phyloP scores from a whole-genome alignment of 2,797 vertebrate genomes.

The Neosilurus hyrtlii region DNA sequence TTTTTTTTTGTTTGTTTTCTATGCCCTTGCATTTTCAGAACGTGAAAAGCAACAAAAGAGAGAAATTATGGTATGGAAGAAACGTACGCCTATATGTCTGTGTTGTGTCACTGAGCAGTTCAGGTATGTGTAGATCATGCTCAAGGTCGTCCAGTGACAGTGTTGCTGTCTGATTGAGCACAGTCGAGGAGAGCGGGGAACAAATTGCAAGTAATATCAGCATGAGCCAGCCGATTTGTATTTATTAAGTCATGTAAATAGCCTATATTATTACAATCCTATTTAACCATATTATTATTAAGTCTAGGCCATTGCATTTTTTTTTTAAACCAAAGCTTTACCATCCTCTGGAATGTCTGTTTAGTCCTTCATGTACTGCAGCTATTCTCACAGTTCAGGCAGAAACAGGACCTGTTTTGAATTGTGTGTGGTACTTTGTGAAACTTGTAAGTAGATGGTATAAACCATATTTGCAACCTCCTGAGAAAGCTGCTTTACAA shows the following conservation, averaged over 20 bases:
- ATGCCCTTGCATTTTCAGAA: conserved; percentile 10
- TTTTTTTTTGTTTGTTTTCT: conserved; percentile 21
- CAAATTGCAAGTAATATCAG: neutral
- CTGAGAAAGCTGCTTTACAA: conserved; percentile 30
- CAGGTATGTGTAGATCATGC: conserved; percentile 47
- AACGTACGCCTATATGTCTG: conserved; percentile 10
- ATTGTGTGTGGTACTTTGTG: conserved; percentile 31
- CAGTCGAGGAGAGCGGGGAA: neutral
- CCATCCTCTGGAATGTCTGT: conserved; percentile 16
- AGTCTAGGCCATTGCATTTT: neutral
- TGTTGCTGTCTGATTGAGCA: conserved; percentile 39
- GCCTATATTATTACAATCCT: neutral
- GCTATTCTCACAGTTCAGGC: conserved; percentile 28
- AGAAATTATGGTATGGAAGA: neutral
- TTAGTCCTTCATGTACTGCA: conserved; percentile 16
- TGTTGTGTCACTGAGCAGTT: conserved; percentile 34
- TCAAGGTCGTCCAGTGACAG: conserved; percentile 52
- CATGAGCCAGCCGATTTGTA: conserved; percentile 14
- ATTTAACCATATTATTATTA: conserved; percentile 5
- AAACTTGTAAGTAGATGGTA: conserved; percentile 37
- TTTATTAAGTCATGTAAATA: conserved; percentile 9
- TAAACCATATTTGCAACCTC: conserved; percentile 41
- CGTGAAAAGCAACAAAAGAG: neutral
- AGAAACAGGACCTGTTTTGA: conserved; percentile 41
- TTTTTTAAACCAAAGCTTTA: neutral